phyloP scores from a whole-genome alignment of 2,113 vertebrate species.

The Mus musculus region DNA sequence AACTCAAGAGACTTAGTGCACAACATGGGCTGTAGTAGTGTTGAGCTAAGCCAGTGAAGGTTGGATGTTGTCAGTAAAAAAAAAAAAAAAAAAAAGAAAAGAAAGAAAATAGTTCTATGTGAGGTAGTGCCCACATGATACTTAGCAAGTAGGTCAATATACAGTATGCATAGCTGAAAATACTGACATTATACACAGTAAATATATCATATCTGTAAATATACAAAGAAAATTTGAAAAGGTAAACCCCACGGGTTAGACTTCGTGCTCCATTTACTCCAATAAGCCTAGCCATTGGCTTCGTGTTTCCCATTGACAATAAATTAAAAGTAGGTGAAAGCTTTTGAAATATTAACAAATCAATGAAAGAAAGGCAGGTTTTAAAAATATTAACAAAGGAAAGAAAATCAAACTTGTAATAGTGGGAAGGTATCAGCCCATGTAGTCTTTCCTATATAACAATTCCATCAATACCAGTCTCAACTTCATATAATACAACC shows the following conservation, averaged over 20 bases:
- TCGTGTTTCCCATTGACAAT: neutral
- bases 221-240: neutral
- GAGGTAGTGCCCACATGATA: neutral
- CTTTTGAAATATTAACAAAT: neutral
- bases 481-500: neutral
- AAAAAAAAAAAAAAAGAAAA: neutral
- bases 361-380: neutral
- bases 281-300: neutral
- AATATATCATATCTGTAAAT: neutral
- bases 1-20: neutral
- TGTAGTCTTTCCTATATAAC: neutral
- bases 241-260: neutral
- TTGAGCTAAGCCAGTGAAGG: neutral
- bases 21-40: neutral
- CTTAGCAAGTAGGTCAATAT: neutral
- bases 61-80: neutral
- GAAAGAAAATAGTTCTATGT: neutral
- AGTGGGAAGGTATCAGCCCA: neutral
- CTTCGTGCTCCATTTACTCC: neutral
- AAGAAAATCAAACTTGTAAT: neutral
- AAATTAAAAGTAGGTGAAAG: neutral
- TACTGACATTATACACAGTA: neutral
- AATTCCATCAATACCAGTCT: neutral
- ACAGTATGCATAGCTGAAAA: neutral
- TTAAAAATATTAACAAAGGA: neutral